Conservation (phyloP, 2,113 vertebrate genomes). For the Aegithalos caudatus region DNA sequence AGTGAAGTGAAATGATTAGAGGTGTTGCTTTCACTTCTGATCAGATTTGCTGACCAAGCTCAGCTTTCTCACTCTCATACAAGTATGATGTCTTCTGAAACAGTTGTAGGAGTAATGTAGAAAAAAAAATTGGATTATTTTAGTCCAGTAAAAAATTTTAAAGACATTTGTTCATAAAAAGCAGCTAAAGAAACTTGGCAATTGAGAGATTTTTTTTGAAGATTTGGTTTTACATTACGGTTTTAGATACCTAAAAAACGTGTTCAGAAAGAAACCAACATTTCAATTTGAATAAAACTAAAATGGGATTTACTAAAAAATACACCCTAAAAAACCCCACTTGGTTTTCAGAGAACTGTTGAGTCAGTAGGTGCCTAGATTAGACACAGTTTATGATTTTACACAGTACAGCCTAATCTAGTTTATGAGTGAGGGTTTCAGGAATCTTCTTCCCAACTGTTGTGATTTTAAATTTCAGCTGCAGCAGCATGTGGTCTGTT, state of each 20-base stretch:
- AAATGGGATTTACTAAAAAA: background rate
- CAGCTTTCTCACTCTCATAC: background rate
- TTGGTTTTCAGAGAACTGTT: background rate
- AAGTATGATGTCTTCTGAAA: background rate
- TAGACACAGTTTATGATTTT: background rate
- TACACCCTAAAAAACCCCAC: background rate
- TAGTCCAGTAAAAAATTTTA: background rate
- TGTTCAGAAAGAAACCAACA: background rate
- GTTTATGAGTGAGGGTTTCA: background rate
- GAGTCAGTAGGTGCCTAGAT: background rate
- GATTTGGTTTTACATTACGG: background rate
- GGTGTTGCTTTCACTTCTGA: background rate
- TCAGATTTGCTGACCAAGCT: background rate
- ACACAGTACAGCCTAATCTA: background rate
- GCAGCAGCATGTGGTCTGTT: slow-evolving; percentile 12
- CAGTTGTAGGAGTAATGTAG: background rate
- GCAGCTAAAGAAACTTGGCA: background rate
- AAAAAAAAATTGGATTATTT: background rate
- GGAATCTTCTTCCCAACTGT: background rate
- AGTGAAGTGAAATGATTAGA: background rate
- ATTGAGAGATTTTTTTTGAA: background rate
- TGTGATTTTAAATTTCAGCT: background rate
- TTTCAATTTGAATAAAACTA: background rate
- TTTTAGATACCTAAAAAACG: background rate
- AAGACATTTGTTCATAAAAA: background rate